phyloP scores from a whole-genome alignment of 2,113 vertebrate genomes.

The Azemiops feae region DNA sequence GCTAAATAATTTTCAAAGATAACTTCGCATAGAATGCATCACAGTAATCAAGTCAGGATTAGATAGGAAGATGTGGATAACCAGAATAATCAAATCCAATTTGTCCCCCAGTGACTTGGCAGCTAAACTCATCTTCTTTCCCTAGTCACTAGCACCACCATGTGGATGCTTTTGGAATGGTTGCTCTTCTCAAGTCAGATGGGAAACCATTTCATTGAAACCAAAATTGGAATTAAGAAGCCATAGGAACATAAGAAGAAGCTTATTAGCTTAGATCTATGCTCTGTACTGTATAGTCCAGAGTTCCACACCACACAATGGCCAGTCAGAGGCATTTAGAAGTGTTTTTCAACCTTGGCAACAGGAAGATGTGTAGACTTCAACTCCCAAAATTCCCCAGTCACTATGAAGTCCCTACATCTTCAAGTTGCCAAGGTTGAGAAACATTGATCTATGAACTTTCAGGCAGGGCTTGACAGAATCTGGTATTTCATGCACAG shows the following conservation, averaged over 20 bases:
- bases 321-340: not conserved
- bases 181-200: not conserved
- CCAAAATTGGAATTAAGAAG: not conserved
- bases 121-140: not conserved
- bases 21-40: not conserved
- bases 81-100: not conserved
- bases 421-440: not conserved
- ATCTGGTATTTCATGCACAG: not conserved
- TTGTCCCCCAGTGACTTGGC: not conserved
- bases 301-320: not conserved
- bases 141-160: not conserved
- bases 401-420: not conserved
- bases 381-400: not conserved
- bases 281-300: not conserved
- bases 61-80: not conserved
- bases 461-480: not conserved
- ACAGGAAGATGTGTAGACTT: not conserved
- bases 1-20: not conserved
- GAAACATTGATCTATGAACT: not conserved
- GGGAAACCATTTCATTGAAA: not conserved
- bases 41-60: not conserved
- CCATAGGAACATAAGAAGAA: not conserved
- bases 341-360: not conserved
- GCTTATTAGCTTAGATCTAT: not conserved
- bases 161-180: not conserved